These are phyloP conservation scores for Ceratotherium simum DNA, from an alignment of 2,113 vertebrate species.

Conservation along the genomic window DNA sequence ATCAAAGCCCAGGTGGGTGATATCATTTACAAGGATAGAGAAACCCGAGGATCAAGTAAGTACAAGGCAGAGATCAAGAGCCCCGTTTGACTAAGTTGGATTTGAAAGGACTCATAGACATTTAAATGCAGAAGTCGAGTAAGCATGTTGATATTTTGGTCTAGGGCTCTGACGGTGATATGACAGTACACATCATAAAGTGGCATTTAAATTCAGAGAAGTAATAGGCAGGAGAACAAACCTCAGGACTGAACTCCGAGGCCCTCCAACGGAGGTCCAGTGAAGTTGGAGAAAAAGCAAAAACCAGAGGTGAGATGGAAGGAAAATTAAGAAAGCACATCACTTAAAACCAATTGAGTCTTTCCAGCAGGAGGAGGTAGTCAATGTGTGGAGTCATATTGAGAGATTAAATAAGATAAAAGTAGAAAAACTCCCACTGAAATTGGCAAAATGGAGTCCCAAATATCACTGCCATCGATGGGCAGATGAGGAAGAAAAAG, in stretches of 20 bases:
- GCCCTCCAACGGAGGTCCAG: no score
- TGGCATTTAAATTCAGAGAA: neutral
- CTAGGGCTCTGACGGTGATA: neutral
- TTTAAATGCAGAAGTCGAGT: neutral
- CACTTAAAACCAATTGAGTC: neutral
- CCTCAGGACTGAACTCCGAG: neutral
- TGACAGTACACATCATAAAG: neutral
- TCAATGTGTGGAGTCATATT: neutral
- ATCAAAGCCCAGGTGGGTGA: neutral
- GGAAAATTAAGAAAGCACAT: neutral
- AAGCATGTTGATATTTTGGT: neutral
- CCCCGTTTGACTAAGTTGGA: neutral
- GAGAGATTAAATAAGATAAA: neutral
- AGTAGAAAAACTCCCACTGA: neutral
- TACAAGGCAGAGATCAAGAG: neutral
- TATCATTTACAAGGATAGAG: neutral
- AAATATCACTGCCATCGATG: neutral
- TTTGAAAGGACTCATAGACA: neutral
- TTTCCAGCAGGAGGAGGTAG: neutral
- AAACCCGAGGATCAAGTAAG: neutral
- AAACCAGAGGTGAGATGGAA: neutral
- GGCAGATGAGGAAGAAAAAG: neutral
- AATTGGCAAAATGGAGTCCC: neutral
- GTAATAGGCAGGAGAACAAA: neutral
- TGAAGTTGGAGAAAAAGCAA: neutral